phyloP scores from a whole-genome alignment of 2,797 vertebrate genomes.

The Eutrigla gurnardus region DNA sequence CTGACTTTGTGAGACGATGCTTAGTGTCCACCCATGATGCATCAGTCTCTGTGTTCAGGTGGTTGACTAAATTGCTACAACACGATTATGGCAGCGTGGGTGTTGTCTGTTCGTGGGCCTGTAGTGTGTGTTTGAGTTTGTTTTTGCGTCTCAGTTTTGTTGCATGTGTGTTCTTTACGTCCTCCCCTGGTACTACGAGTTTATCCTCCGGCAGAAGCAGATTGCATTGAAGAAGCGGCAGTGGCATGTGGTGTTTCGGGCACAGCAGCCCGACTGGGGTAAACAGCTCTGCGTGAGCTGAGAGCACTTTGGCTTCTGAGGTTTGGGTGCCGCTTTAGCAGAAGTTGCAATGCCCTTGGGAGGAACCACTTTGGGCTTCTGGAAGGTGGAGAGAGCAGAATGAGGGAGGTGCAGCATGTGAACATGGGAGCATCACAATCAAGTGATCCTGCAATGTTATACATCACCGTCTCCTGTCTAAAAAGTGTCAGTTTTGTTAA shows the following conservation, averaged over 20 bases:
- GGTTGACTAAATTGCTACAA: neutral
- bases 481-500: neutral
- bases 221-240: slow-evolving; percentile 90
- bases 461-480: neutral
- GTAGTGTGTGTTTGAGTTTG: slow-evolving; percentile 3
- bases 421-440: neutral
- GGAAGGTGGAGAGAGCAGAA: slow-evolving; percentile 20
- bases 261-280: slow-evolving; percentile 87
- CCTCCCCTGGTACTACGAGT: slow-evolving; percentile 48
- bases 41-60: neutral
- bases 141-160: neutral
- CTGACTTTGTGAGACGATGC: neutral
- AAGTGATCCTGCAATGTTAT: neutral
- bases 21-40: neutral
- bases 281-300: slow-evolving; percentile 86
- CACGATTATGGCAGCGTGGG: neutral
- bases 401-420: neutral
- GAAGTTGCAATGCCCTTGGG: neutral
- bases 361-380: slow-evolving; percentile 46
- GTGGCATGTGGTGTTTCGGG: slow-evolving; percentile 85
- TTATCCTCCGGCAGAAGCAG: slow-evolving; percentile 86
- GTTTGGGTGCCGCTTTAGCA: neutral
- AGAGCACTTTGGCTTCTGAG: slow-evolving; percentile 75
- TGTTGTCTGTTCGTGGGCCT: neutral
- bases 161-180: neutral